Percentiles rank a stretch among this genome's conserved stretches.
These are phyloP conservation scores for Neoascia interrupta DNA, from an alignment of 2,888 invertebrate species.

Conservation along the genomic window DNA sequence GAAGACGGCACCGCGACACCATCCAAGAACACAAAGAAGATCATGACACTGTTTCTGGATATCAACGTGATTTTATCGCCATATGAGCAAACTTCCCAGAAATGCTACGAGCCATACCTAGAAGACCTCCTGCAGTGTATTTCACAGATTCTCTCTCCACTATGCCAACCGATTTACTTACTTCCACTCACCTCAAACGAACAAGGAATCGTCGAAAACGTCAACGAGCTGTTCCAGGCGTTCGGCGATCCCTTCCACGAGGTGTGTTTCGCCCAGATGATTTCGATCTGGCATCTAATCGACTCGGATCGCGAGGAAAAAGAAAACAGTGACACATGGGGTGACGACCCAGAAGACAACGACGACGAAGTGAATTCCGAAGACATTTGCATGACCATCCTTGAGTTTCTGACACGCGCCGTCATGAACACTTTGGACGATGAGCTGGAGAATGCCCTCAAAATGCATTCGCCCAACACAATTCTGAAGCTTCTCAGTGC, in stretches of 20 bases:
- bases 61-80: slow-evolving; percentile 78
- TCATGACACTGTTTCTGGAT: slow-evolving; percentile 78
- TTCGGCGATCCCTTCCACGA: slow-evolving; percentile 77
- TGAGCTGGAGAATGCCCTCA: slow-evolving; percentile 67
- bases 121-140: slow-evolving; percentile 75
- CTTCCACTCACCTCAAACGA: slow-evolving; percentile 75
- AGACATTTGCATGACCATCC: slow-evolving; percentile 73
- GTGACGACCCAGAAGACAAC: slow-evolving; percentile 52
- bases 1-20: slow-evolving; percentile 70
- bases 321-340: slow-evolving; percentile 58
- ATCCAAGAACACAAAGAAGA: slow-evolving; percentile 74
- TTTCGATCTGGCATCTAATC: slow-evolving; percentile 75
- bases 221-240: slow-evolving; percentile 76
- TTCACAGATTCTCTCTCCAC: slow-evolving; percentile 75
- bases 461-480: slow-evolving; percentile 65
- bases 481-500: slow-evolving; percentile 70
- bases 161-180: slow-evolving; percentile 75
- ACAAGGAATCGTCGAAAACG: slow-evolving; percentile 77
- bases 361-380: slow-evolving; percentile 72
- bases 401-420: slow-evolving; percentile 72
- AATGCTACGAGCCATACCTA: slow-evolving; percentile 73
- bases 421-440: slow-evolving; percentile 71
- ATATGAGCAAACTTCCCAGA: slow-evolving; percentile 74
- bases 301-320: slow-evolving; percentile 70
- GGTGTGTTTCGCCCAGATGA: slow-evolving; percentile 74